Base-by-base conservation (phyloP, 2,113 vertebrate genomes). In the Thalassoma bifasciatum region DNA sequence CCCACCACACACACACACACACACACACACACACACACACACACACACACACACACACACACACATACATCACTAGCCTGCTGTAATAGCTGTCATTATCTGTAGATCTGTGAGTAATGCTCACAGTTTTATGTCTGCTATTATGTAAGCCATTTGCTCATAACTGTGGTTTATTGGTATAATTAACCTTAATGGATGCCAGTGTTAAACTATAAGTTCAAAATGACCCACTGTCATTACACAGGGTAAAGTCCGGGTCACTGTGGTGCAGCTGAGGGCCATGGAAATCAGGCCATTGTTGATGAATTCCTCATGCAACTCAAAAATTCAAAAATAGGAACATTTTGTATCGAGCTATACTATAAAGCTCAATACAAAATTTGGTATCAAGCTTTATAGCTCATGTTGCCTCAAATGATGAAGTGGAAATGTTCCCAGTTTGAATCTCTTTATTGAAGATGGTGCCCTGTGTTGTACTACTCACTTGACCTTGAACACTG, bases 61-160 rank as follows among this genome's bases (percentile, higher is more conserved):
- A 26, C 42, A 40, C 23, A 56, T 38, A 23, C 12, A 44, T 44
- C 37, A 53, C 37, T 38, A 56, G 12, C 8, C 19, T 42, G 14
- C 24, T 7, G 24, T 72, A 52, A 75, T 21, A 14, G 50, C 70
- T 10, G 11, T 66, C 36, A 57, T 82, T 77, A 84, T 79, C 76
- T 67, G 24, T 10, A 57, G 9, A 79, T 73, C 24, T 77, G 12
- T 40, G 57, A 79, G 69, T 52, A 70, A 66, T 52, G 22, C 66
- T 78, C 63, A 64, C 46, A 63, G 42, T 77, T 90, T 87, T 88
- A 85, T 68, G 16, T 14, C 17, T 26, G 3, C 12, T 34, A 74
- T 79, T 81, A 76, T 54, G 30, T 53, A 75, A 77, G 6, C 42
- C 52, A 58, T 72, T 75, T 73, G 40, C 26, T n/a, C 53, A 50